Conservation (phyloP, 2,888 invertebrate species). For the Platynereis dumerilii region DNA sequence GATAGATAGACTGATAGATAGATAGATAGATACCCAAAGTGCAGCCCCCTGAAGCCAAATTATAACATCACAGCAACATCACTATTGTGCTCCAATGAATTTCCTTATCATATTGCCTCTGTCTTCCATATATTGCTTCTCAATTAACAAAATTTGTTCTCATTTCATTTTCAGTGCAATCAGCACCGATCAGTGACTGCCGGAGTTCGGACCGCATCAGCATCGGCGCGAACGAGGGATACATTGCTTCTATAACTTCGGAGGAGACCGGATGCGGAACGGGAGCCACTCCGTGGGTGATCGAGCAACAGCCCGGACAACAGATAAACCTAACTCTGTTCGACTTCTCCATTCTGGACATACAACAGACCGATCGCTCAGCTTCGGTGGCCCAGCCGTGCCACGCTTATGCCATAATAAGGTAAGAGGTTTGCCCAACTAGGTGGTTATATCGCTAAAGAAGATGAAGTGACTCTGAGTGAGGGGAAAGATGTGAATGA, state of each 20-base stretch:
- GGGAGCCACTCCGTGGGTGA: slow-evolving; percentile 20
- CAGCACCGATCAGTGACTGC: slow-evolving; percentile 12
- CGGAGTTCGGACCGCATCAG: slow-evolving; percentile 22
- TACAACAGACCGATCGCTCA: slow-evolving; percentile 13
- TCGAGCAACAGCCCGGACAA: slow-evolving; percentile 20
- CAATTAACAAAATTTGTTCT: slow-evolving; percentile 1
- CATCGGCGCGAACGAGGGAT: slow-evolving; percentile 9
- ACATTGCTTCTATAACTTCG: slow-evolving; percentile 19
- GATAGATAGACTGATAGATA: no score
- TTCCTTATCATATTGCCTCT: no score
- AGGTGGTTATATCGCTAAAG: no score
- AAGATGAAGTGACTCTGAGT: no score
- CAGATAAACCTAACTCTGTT: slow-evolving; percentile 23
- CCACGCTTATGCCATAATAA: slow-evolving; percentile 24
- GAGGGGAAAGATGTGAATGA: no score
- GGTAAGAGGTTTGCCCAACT: neutral
- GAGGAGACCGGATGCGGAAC: slow-evolving; percentile 24
- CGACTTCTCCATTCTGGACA: slow-evolving; percentile 23
- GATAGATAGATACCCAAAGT: no score
- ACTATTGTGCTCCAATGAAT: neutral
- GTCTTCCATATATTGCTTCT: no score
- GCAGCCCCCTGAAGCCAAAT: no score
- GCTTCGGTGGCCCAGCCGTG: slow-evolving; percentile 12
- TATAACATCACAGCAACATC: neutral
- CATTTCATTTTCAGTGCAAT: slow-evolving; percentile 15